These are phyloP conservation scores for Aphis gossypii DNA, from an alignment of 1,140 invertebrate genomes.

Conservation along the genomic window DNA sequence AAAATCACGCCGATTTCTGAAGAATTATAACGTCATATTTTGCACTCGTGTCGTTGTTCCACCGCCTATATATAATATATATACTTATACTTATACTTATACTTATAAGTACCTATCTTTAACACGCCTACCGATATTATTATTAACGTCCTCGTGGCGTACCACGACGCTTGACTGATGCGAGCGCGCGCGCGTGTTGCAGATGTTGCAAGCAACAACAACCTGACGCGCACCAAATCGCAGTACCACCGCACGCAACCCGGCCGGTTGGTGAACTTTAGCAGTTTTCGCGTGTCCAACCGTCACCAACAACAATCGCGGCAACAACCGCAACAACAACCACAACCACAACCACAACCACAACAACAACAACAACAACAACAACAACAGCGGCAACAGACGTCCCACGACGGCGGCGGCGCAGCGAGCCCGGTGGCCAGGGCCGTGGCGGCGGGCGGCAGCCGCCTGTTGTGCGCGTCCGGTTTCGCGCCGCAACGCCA, in stretches of 20 bases:
- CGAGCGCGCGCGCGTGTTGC: not conserved
- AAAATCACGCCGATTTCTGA: no score
- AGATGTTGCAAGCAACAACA: conserved; percentile 52
- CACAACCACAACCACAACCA: conserved; percentile 53
- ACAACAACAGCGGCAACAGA: not conserved
- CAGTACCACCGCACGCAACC: conserved; percentile 58
- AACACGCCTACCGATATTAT: no score
- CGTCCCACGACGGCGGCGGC: not conserved
- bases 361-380: not conserved
- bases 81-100: no score
- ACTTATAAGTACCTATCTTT: no score
- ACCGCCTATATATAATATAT: no score
- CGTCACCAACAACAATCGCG: conserved; percentile 13
- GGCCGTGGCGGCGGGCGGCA: conserved; percentile 28
- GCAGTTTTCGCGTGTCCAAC: conserved; percentile 62
- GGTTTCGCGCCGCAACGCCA: not conserved
- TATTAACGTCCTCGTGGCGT: not conserved
- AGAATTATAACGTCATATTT: no score
- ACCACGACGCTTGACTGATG: not conserved
- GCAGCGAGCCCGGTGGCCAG: not conserved
- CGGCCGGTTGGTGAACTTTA: conserved; percentile 61
- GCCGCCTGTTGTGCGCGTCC: conserved; percentile 21
- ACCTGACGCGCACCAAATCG: conserved; percentile 58
- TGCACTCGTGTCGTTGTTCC: no score
- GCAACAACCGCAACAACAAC: conserved; percentile 53